Base-by-base conservation (phyloP, 2,888 invertebrate species). In the Philereme vetulata region DNA sequence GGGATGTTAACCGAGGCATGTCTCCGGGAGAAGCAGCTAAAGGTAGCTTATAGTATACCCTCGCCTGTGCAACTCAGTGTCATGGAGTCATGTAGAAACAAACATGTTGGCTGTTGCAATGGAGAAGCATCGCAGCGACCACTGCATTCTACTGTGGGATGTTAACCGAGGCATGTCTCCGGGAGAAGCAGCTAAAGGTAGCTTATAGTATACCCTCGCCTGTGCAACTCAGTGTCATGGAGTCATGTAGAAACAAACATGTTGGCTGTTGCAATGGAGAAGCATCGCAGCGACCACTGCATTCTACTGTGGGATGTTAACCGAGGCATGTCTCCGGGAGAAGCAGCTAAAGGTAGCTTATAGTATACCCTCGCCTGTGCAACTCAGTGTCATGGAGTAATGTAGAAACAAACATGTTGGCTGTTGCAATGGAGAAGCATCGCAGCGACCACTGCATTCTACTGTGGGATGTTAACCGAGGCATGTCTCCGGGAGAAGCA, bases 111-210 rank as follows among this genome's bases (percentile, higher is more conserved):
- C 97, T 0, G 96, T 96, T 56, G 98, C 97, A 0, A 93, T 98
- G 74, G 98, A 98, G 75, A 97, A 97, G 80, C 96, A 97, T 80
- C 94, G 98, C 65, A 96, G 96, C 42, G 98, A 98, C 84, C 95
- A 96, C 81, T 97, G 97, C 60, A 95, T 98, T 44, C 93, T 97
- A 5, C 93, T 98, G 49, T 99, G 98, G 98, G 98, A 99, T 84
- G 95, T 97, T 73, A 74, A 90, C 82, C 71, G 93, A 80, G 81
- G 84, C 76, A 58, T 94, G 5, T 53, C 70, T 0, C 65, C 75
- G 4, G 84, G 84, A 4, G 86, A 85, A 35, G 74, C 74, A 8
- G 51, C 58, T 38, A 62, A 49, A 52, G 62, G 62, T 58, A 52
- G 5, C 10, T 10, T 11, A 9, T 4, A 33, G n/a, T n/a, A 55